Evolutionary conservation across 2,888 invertebrate species (phyloP), one percentile per base, ranked within the genome.

Genomic region (Spodoptera picta): DNA sequence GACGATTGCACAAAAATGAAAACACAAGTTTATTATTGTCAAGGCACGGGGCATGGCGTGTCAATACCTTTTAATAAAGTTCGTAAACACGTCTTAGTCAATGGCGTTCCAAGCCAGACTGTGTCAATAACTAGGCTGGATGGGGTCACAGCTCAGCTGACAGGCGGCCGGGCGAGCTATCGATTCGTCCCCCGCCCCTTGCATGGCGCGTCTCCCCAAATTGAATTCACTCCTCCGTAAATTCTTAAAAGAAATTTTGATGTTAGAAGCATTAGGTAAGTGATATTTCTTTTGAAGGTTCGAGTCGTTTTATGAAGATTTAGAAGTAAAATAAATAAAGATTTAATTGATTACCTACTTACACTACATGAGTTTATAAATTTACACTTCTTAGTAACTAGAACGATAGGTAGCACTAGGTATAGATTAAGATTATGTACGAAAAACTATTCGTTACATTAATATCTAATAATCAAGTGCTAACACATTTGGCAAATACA

Each of bases 101-200:
- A 59, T 75, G 64, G 69, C 65, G 46, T 62, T 11, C 7, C 12
- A 24, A 60, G 45, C 19, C 62, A 63, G 60, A 75, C 72, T 69
- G 49, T 56, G 69, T 73, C 66, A 78, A 64, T 69, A 49, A 69
- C 58, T 53, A 65, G 60, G 60, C 48, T 54, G 63, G 43, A 46
- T 53, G 62, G 62, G 64, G 76, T 74, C 74, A 69, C 67, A 69
- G 63, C 77, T 73, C 83, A 82, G 82, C 82, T 83, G 82, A 77
- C 72, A 45, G 65, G 47, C 66, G 62, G 69, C 67, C 77, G 67
- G 61, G 73, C 69, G 64, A 63, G 50, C 52, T 81, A 83, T 84
- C 72, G 83, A 83, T 83, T 79, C 60, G 56, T 55, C 67, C 63
- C 69, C 69, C 65, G 61, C 60, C 57, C 58, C 60, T 41, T 42